Conservation (phyloP, 1,140 invertebrate species). For the Agraylea sexmaculata region DNA sequence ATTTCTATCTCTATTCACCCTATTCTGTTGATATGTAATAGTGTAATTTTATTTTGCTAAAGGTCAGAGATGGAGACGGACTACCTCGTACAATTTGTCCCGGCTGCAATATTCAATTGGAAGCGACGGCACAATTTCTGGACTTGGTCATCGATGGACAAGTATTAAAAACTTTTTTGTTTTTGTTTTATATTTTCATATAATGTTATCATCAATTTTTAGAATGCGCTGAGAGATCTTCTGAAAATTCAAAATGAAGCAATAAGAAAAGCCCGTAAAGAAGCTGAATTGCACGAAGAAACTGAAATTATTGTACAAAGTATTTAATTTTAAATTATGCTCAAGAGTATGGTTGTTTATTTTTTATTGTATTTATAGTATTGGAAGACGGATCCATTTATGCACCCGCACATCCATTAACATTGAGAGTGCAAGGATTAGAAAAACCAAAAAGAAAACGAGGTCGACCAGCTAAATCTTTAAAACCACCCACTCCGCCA, state of each 20-base stretch:
- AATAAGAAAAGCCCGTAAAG: conserved; percentile 24
- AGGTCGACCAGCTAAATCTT: conserved; percentile 56
- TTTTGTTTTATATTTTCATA: conserved; percentile 6
- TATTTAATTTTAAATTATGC: not conserved
- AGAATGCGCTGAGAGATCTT: conserved; percentile 34
- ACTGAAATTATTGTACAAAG: conserved; percentile 9
- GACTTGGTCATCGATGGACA: conserved; percentile 57
- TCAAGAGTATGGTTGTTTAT: not conserved
- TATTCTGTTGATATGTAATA: conserved; percentile 10
- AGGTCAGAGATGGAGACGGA: conserved; percentile 56
- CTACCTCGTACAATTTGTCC: conserved; percentile 58
- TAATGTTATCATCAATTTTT: conserved; percentile 18
- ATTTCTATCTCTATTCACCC: conserved; percentile 5
- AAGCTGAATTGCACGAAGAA: conserved; percentile 5
- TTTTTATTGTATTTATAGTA: conserved; percentile 9
- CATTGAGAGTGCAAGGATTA: conserved; percentile 45
- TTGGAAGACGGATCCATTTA: conserved; percentile 20
- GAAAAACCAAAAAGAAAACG: conserved; percentile 54
- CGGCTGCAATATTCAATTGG: conserved; percentile 59
- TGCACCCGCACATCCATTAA: conserved; percentile 29
- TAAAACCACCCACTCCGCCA: conserved; percentile 32
- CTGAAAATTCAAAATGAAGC: conserved; percentile 30
- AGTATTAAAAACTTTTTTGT: conserved; percentile 22
- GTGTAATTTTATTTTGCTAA: conserved; percentile 17
- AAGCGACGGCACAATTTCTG: conserved; percentile 58